Evolutionary conservation across 1,140 invertebrate species (phyloP), one percentile per base, ranked within the genome.

Genomic region (Drosophila guanche): DNA sequence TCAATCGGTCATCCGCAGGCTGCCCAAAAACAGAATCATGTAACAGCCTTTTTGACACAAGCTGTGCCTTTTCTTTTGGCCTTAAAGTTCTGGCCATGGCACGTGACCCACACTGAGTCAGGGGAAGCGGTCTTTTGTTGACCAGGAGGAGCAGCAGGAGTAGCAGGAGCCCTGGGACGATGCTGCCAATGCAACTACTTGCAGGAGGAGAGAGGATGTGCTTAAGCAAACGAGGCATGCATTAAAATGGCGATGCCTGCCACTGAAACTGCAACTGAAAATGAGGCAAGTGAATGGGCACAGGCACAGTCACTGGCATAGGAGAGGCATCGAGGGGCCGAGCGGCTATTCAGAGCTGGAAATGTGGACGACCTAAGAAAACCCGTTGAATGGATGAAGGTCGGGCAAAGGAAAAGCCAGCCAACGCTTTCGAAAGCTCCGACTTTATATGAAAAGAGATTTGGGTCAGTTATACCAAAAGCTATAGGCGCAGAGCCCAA

Each of bases 381-480:
- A 66, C 55, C 72, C 67, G 57, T 76, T 71, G 60, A 75, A 50
- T 60, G 55, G 54, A 42, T 62, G 54, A 72, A 76, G 51, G 56
- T 46, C 46, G 58, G 45, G 37, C 37, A 48, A 42, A 33, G 54
- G 55, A 53, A 46, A 53, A 42, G 46, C 46, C 33, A 41, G 48
- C 47, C 43, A 71, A 68, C 22, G 54, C 63, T 65, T 66, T 76
- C 46, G 66, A 63, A 42, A 59, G 45, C 14, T 48, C 8, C 23
- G 23, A 56, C 53, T 57, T 47, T 56, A 45, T 56, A 54, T 74
- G 4, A 53, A 74, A 22, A 59, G 63, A 57, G 66, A 83, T 84
- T 78, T 83, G 79, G 79, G 79, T 84, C 79, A 80, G 76, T 71
- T 70, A 60, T 66, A 83, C 74, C 60, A 75, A 83, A 74, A 83